Evolutionary conservation across 1,140 invertebrate genomes (phyloP), one percentile per base, ranked within the genome.

Genomic region (Pararge aegeria): DNA sequence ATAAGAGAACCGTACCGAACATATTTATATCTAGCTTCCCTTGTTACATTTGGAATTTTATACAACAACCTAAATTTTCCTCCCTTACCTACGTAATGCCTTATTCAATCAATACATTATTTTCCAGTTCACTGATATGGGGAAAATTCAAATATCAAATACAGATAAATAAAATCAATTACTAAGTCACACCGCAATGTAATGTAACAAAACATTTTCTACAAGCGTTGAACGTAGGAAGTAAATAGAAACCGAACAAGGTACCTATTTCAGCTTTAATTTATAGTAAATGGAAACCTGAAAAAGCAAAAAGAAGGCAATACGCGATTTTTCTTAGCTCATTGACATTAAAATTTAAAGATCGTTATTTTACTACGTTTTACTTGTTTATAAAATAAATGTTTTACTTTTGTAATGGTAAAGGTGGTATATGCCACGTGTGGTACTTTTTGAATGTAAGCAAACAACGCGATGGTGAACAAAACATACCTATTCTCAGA

Each of bases 41-140:
- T n/a, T n/a, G n/a, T n/a, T n/a, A n/a, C n/a, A n/a, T n/a, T n/a
- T n/a, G n/a, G n/a, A n/a, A n/a, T n/a, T n/a, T n/a, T n/a, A n/a
- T n/a, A n/a, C n/a, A n/a, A n/a, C n/a, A n/a, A 7, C 30, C 30
- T 34, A 12, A 34, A 3, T 34, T 34, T 34, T 12, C 30, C 30
- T 34, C 30, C 30, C 30, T 10, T 12, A 34, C 30, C 2, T 12
- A 34, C 27, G 10, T 27, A 6, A 12, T 12, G 0, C 9, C 3
- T 27, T 42, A 42, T 52, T 60, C 24, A 46, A 42, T 44, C 38
- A 52, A 15, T 44, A 60, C 13, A 52, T 64, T 37, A 68, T 64
- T 68, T 68, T 68, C 66, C 66, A 50, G 61, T 54, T 61, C 66
- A 60, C 38, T 68, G 66, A 48, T 13, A 58, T 53, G 40, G 49